Percentiles rank a stretch among this genome's conserved stretches.
These are phyloP conservation scores for Natator depressus DNA, from an alignment of 2,113 vertebrate genomes.

Conservation along the genomic window DNA sequence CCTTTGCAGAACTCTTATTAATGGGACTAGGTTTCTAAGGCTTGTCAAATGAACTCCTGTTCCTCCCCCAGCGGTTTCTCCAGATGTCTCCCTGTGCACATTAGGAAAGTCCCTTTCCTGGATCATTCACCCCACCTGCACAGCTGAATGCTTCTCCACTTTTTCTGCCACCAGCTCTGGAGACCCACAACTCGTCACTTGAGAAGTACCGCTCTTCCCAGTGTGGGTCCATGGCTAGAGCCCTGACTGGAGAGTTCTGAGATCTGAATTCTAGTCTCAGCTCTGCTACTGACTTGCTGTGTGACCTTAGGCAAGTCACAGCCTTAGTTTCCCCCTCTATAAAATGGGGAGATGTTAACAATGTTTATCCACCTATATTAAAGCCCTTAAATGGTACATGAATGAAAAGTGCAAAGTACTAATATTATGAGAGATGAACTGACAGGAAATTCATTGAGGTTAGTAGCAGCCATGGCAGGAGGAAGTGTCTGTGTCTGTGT, in stretches of 20 bases:
- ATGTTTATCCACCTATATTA: background rate
- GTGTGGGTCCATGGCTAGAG: background rate
- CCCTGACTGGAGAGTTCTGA: background rate
- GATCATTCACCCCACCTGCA: background rate
- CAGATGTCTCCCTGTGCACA: background rate
- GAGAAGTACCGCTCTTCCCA: background rate
- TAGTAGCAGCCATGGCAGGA: background rate
- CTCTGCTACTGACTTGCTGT: background rate
- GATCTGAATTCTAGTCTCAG: background rate
- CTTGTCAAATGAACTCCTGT: background rate
- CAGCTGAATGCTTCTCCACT: background rate
- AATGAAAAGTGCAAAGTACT: background rate
- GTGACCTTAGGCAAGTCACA: background rate
- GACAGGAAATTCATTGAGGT: background rate
- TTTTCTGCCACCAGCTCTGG: background rate
- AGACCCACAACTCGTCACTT: background rate
- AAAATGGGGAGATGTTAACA: background rate
- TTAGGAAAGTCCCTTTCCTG: background rate
- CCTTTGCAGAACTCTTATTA: constrained; percentile 49
- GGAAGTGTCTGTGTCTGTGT: background rate
- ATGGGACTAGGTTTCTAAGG: constrained; percentile 37
- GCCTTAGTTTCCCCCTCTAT: background rate
- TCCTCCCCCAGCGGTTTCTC: background rate
- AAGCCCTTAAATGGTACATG: background rate
- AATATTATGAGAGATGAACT: background rate